Percentiles rank a stretch among this genome's conserved stretches.
phyloP scores from a whole-genome alignment of 2,113 vertebrate species.

The Mobula hypostoma region DNA sequence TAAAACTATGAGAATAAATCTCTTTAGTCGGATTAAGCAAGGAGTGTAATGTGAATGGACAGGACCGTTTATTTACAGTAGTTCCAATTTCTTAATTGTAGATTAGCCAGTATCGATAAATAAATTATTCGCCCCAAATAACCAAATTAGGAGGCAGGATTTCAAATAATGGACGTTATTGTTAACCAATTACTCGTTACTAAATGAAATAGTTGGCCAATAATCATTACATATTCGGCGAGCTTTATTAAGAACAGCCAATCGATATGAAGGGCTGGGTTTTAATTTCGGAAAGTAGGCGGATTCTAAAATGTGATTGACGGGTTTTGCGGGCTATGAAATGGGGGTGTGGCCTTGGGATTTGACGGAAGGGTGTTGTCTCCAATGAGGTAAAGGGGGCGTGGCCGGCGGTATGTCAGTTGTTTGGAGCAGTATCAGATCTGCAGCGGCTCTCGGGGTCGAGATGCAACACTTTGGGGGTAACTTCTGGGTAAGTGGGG shows the following conservation, averaged over 20 bases:
- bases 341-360: not conserved
- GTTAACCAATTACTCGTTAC: not conserved
- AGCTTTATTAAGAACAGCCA: not conserved
- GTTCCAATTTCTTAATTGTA: not conserved
- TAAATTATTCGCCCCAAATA: not conserved
- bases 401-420: not conserved
- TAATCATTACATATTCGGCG: not conserved
- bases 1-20: too few species aligned
- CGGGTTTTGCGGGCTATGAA: not conserved
- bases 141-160: not conserved
- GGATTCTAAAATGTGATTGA: not conserved
- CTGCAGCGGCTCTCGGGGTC: not conserved
- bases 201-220: not conserved
- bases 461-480: constrained; percentile 21
- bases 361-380: not conserved
- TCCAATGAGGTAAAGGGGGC: not conserved
- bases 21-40: too few species aligned
- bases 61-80: too few species aligned
- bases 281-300: too few species aligned
- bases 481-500: constrained; percentile 27
- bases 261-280: not conserved
- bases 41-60: too few species aligned
- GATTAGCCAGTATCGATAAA: not conserved
- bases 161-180: not conserved
- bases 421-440: too few species aligned